phyloP scores from a whole-genome alignment of 2,888 invertebrate genomes.

The Pollenia labialis region DNA sequence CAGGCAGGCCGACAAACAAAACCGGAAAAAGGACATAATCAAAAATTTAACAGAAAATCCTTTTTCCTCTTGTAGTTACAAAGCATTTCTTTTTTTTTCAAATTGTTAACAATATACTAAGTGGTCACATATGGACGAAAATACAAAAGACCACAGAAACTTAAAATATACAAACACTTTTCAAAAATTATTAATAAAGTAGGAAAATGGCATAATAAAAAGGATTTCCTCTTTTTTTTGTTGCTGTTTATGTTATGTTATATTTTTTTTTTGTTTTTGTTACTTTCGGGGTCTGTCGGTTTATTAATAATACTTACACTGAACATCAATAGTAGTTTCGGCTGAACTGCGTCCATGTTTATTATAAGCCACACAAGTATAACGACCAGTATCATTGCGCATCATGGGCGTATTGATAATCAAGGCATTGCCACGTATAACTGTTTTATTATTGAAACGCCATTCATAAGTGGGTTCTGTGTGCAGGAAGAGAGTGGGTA shows the following conservation, averaged over 20 bases:
- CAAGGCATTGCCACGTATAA: constrained; percentile 84
- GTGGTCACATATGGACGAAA: constrained; percentile 63
- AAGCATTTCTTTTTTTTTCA: constrained; percentile 21
- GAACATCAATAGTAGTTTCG: constrained; percentile 90
- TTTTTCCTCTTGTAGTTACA: constrained; percentile 18
- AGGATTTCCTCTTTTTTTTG: not conserved
- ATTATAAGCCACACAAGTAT: constrained; percentile 91
- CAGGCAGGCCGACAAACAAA: constrained; percentile 23
- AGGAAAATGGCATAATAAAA: constrained; percentile 25
- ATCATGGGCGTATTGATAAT: constrained; percentile 88
- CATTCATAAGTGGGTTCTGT: constrained; percentile 83
- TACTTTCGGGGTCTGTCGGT: not conserved
- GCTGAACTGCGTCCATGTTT: constrained; percentile 90
- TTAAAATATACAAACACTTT: constrained; percentile 34
- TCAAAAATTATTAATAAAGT: constrained; percentile 41
- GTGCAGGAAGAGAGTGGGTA: constrained; percentile 43
- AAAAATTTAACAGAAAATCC: constrained; percentile 62
- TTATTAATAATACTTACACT: constrained; percentile 87
- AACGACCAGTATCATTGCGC: constrained; percentile 90
- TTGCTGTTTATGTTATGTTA: not conserved
- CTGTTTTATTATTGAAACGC: constrained; percentile 82
- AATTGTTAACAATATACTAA: constrained; percentile 56
- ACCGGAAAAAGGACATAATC: constrained; percentile 67
- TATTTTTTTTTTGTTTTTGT: not conserved
- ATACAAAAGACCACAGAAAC: constrained; percentile 52